Evolutionary conservation across 2,113 vertebrate genomes (phyloP).

Genomic region (Notarius quadriscutis): DNA sequence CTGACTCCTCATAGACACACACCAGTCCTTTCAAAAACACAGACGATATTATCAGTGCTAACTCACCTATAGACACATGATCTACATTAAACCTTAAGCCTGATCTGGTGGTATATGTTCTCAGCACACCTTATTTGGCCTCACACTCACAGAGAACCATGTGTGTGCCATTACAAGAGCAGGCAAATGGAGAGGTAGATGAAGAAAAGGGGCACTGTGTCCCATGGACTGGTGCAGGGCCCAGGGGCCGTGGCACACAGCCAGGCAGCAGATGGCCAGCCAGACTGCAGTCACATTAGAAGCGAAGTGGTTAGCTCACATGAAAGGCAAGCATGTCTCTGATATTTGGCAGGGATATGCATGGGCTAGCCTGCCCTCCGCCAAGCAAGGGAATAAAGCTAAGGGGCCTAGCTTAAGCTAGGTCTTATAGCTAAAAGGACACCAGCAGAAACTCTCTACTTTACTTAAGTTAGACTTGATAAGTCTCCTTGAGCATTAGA

Average conservation of each 20-base stretch:
- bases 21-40: constrained; percentile 11
- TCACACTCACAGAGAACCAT: constrained; percentile 56
- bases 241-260: constrained; percentile 64
- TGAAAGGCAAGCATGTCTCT: constrained; percentile 68
- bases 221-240: constrained; percentile 51
- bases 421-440: constrained; percentile 4
- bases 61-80: constrained; percentile 31
- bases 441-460: not conserved
- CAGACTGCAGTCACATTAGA: constrained; percentile 71
- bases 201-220: constrained; percentile 62
- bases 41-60: constrained; percentile 40
- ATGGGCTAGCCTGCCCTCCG: constrained; percentile 11
- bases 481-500: not conserved
- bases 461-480: constrained; percentile 1
- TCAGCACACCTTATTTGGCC: constrained; percentile 52
- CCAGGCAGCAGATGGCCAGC: constrained; percentile 77
- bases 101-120: constrained; percentile 6
- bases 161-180: constrained; percentile 51
- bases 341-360: constrained; percentile 47
- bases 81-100: constrained; percentile 36
- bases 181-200: not conserved
- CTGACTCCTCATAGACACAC: constrained; percentile 21
- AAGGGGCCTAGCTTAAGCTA: constrained; percentile 5
- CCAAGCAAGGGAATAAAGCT: constrained; percentile 40
- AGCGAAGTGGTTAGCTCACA: constrained; percentile 65